Conservation (phyloP, 1,140 invertebrate species). For the Diabrotica undecimpunctata region DNA sequence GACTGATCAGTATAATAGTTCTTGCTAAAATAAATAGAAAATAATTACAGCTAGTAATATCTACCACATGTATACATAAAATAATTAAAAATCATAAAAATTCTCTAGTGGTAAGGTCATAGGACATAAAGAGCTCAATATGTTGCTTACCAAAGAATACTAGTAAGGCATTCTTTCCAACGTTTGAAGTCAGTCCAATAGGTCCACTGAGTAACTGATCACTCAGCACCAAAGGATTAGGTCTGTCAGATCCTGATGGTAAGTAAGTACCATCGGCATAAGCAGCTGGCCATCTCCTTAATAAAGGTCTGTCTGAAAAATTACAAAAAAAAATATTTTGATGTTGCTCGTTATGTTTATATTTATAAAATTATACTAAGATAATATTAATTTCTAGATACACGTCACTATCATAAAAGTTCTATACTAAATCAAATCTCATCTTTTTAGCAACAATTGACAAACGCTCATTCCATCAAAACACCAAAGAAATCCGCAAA, state of each 20-base stretch:
- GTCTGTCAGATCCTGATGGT: slow-evolving; percentile 49
- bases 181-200: slow-evolving; percentile 50
- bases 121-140: not conserved
- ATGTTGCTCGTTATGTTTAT: too few species aligned
- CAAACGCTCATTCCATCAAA: too few species aligned
- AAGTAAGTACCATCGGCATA: slow-evolving; percentile 64
- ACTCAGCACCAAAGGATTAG: slow-evolving; percentile 57
- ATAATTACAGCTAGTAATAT: too few species aligned
- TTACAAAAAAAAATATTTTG: not conserved
- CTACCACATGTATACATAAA: too few species aligned
- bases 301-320: slow-evolving; percentile 50
- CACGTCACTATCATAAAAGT: not conserved
- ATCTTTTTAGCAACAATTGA: too few species aligned
- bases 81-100: not conserved
- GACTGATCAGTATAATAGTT: too few species aligned
- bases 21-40: too few species aligned
- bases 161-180: slow-evolving; percentile 58
- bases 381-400: not conserved
- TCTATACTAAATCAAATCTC: not conserved
- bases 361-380: not conserved
- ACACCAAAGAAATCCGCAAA: too few species aligned
- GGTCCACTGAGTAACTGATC: slow-evolving; percentile 52
- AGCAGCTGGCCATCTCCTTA: slow-evolving; percentile 56
- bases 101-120: not conserved
- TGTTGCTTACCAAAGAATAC: slow-evolving; percentile 59